Evolutionary conservation across 1,140 invertebrate genomes (phyloP), one percentile per base, ranked within the genome.

Genomic region (Drosophila ironensis): DNA sequence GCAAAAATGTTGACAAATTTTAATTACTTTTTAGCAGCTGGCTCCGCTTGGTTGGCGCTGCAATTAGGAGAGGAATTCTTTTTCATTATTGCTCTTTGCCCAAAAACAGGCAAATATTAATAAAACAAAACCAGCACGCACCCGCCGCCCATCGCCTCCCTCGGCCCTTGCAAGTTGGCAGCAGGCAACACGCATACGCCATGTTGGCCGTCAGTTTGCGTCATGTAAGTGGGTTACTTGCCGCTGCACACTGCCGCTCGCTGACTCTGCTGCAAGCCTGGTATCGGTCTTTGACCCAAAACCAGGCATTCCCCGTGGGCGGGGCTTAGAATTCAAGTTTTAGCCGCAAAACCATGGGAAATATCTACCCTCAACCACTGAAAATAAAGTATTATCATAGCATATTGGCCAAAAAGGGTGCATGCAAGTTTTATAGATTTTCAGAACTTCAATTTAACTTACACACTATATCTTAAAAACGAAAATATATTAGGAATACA

Each of bases 11-110:
- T 84, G 78, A 84, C 78, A 78, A 73, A 78, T 84, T 84, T 84
- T 86, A 84, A 86, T 84, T 84, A 86, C 73, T 78, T 84, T 84
- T 72, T 54, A 84, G 63, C 60, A 76, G 69, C 68, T 60, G 66
- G 25, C 35, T 40, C 52, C 57, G 41, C 37, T 48, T 64, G 75
- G 70, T 82, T 73, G 63, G 41, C 51, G 64, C 57, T 71, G 67
- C 75, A 84, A 84, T 84, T 82, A 84, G 66, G 59, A 71, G 73
- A 66, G 78, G 80, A 86, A 84, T 84, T 71, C 60, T 63, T 68
- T 77, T 84, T 71, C 73, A 84, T 84, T 84, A 74, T 78, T 71
- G 72, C 75, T 74, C 44, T 69, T 72, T 76, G 61, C 28, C 56
- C 41, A 60, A 44, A 84, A 82, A 70, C 51, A 57, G 41, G 72